A percentile compares a stretch with the other conserved stretches of the same genome.
Conservation (phyloP, 1,140 invertebrate genomes). For the Kradibia gibbosae region DNA sequence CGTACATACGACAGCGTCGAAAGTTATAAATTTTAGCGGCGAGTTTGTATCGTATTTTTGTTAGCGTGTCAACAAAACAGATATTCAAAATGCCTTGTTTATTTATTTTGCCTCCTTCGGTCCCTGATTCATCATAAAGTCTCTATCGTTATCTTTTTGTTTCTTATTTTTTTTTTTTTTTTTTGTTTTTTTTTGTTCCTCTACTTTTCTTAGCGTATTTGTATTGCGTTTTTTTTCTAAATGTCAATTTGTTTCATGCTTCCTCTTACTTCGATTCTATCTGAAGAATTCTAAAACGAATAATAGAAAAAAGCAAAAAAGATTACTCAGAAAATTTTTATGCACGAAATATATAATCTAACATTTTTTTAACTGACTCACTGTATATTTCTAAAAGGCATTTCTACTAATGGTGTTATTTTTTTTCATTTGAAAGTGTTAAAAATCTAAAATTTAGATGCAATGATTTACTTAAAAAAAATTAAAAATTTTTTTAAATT, state of each 20-base stretch:
- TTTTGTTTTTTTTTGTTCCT: neutral
- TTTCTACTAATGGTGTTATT: neutral
- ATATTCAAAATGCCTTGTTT: constrained; percentile 19
- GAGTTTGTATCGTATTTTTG: constrained; percentile 31
- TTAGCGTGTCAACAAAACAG: neutral
- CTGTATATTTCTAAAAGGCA: neutral
- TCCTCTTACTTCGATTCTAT: neutral
- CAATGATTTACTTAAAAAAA: neutral
- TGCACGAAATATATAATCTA: neutral
- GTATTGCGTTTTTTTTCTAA: constrained; percentile 8
- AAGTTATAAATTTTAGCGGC: constrained; percentile 27
- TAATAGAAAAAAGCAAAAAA: constrained; percentile 2
- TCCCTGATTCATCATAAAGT: constrained; percentile 13
- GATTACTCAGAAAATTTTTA: neutral
- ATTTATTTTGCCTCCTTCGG: constrained; percentile 36
- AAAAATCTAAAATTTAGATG: neutral
- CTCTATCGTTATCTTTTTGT: neutral
- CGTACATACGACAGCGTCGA: neutral
- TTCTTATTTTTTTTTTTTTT: neutral
- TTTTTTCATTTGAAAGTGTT: neutral
- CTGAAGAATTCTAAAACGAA: neutral
- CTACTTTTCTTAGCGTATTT: neutral
- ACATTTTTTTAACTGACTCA: neutral
- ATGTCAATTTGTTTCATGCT: constrained; percentile 16
- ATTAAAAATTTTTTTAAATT: no score